Evolutionary conservation across 1,140 invertebrate genomes (phyloP), one percentile per base, ranked within the genome.

Genomic region (Vanessa tameamea): DNA sequence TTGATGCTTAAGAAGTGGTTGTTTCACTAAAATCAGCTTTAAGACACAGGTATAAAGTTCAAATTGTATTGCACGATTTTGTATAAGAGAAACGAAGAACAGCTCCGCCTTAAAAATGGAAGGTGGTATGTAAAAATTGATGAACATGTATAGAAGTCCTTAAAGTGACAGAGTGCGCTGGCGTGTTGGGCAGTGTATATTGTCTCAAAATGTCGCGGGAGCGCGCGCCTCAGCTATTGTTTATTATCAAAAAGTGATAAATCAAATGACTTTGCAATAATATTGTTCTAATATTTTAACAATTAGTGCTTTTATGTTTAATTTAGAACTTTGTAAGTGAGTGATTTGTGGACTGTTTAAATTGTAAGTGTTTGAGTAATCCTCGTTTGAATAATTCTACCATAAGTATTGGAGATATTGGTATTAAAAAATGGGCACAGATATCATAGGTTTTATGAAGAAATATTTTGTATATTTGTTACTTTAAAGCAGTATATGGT

Each of bases 101-200:
- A 91, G 89, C 91, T 90, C 91, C 91, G 89, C 91, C 91, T 92
- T 91, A 92, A 92, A 92, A 92, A 92, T 92, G 91, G 91, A 91
- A 92, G 91, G 89, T 92, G 89, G 91, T 91, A 92, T 92, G 91
- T 92, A 92, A 92, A 92, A 92, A 92, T 92, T 92, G 87, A 92
- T 92, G 89, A 90, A 92, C 91, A 91, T 91, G 89, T 91, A 92
- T 91, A 89, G 88, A 83, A 90, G 89, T 92, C 88, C 88, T 91
- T 91, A 91, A 91, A 91, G 89, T 92, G 91, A 92, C 91, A 92
- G 89, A 92, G 89, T 90, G 86, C 84, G 89, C 89, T 89, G 86
- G 89, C 89, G 87, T 88, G 89, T 88, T 81, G 91, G 86, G 81
- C 88, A 87, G 91, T 91, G 89, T 89, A 91, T 91, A 91, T 92